Conservation (phyloP, 2,888 invertebrate species). For the Schizaphis graminum region DNA sequence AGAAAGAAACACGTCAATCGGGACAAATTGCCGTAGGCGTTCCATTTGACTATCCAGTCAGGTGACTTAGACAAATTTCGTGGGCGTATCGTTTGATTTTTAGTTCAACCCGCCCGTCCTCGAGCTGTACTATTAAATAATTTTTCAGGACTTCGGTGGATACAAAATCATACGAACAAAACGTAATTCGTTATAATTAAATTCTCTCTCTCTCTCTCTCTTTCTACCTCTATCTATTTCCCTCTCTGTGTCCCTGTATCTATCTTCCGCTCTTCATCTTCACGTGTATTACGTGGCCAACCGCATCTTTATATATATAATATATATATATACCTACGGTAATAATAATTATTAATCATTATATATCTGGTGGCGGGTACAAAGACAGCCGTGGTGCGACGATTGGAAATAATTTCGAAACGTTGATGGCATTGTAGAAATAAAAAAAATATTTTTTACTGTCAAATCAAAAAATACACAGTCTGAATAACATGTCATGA, state of each 20-base stretch:
- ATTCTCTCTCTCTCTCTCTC: conserved; percentile 11
- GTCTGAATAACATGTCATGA: background rate
- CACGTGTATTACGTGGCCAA: background rate
- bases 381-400: background rate
- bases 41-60: conserved; percentile 64
- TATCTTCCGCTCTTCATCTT: background rate
- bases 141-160: conserved; percentile 64
- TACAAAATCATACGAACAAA: conserved; percentile 43
- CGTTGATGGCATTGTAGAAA: background rate
- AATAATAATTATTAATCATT: conserved; percentile 50
- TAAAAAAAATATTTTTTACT: conserved; percentile 41
- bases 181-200: conserved; percentile 65
- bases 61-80: conserved; percentile 66
- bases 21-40: conserved; percentile 65
- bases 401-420: conserved; percentile 45
- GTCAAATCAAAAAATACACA: background rate
- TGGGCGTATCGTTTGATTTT: conserved; percentile 66
- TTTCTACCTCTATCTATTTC: background rate
- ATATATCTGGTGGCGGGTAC: background rate
- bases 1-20: conserved; percentile 64
- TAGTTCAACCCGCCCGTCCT: conserved; percentile 64
- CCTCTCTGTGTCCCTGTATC: background rate
- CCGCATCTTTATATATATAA: background rate
- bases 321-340: conserved; percentile 1
- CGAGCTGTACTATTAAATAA: conserved; percentile 63